phyloP scores from a whole-genome alignment of 2,797 vertebrate species.

The Linurgus olivaceus region DNA sequence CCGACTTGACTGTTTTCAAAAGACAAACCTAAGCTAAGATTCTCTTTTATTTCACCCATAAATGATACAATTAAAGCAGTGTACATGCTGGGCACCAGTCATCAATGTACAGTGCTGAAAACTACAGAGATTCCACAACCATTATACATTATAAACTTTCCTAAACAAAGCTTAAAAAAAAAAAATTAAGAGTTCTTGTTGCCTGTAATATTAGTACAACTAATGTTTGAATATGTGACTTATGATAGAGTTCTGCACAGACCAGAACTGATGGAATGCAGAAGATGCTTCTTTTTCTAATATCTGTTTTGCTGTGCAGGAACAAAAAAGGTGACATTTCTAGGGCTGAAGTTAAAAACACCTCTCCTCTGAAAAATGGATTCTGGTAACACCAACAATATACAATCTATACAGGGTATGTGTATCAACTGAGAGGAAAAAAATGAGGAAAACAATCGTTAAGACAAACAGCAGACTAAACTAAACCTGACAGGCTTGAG shows the following conservation, averaged over 20 bases:
- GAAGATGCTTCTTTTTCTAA: neutral
- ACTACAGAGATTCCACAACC: neutral
- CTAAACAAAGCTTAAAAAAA: neutral
- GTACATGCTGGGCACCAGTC: neutral
- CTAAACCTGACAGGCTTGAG: constrained; percentile 71
- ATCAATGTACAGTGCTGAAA: neutral
- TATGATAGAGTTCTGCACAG: neutral
- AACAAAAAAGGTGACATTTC: neutral
- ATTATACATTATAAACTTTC: neutral
- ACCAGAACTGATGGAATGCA: neutral
- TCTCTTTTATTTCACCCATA: neutral
- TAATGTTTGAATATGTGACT: neutral
- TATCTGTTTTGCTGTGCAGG: neutral
- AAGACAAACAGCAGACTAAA: constrained; percentile 55
- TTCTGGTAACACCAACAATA: constrained; percentile 20
- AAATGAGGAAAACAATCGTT: constrained; percentile 59
- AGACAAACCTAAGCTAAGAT: neutral
- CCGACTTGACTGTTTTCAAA: neutral
- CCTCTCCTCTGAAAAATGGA: neutral
- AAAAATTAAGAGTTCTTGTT: neutral
- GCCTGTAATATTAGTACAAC: neutral
- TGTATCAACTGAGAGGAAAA: constrained; percentile 9
- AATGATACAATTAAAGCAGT: neutral
- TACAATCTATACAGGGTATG: neutral
- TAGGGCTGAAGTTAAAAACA: neutral